Evolutionary conservation across 2,113 vertebrate species (phyloP).

Genomic region (Cyprinodon tularosa): DNA sequence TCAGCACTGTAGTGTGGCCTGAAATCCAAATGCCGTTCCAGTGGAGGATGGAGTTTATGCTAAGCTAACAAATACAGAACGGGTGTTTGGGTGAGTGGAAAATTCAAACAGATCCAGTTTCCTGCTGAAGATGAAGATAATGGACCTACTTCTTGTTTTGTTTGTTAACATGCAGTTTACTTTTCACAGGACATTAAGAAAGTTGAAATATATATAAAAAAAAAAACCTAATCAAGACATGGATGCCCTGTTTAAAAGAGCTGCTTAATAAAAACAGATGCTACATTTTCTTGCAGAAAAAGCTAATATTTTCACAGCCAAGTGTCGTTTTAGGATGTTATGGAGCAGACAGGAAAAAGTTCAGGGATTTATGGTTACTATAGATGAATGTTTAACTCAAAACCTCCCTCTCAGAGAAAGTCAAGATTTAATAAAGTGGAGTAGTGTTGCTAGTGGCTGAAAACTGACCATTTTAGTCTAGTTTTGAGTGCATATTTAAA

Average conservation of each 20-base stretch:
- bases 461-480: slow-evolving; percentile 8
- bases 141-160: background rate
- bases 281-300: slow-evolving; percentile 8
- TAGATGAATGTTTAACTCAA: background rate
- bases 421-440: slow-evolving; percentile 20
- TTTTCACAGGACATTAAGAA: background rate
- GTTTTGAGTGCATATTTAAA: slow-evolving; percentile 40
- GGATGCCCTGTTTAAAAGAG: background rate
- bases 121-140: background rate
- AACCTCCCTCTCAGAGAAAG: background rate
- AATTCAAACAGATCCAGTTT: background rate
- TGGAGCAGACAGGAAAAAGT: background rate
- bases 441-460: slow-evolving; percentile 40
- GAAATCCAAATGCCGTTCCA: slow-evolving; percentile 26
- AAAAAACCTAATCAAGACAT: background rate
- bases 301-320: background rate
- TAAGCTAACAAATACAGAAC: no score
- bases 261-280: background rate
- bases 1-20: slow-evolving; percentile 34
- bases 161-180: background rate
- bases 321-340: background rate
- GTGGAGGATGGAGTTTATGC: background rate
- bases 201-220: no score
- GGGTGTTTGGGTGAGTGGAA: no score
- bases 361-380: slow-evolving; percentile 1